Conservation (phyloP, 2,797 vertebrate species). For the Parauchenoglanis punctatus region DNA sequence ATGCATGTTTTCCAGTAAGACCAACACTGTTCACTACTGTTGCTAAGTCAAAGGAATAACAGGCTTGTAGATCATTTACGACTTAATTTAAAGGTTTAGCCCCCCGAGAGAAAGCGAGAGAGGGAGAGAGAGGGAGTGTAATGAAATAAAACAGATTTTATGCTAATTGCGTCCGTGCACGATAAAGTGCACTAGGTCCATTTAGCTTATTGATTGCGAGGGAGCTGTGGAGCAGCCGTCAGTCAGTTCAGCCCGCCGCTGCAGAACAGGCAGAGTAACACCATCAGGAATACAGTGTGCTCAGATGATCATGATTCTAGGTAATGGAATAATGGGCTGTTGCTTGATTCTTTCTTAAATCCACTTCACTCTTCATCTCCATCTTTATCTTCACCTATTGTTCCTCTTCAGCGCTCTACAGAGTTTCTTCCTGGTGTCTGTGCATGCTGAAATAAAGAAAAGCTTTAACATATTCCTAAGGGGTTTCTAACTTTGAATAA, state of each 20-base stretch:
- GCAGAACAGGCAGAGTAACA: constrained; percentile 19
- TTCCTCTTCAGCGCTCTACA: background rate
- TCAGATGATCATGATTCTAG: constrained; percentile 27
- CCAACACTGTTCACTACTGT: constrained; percentile 49
- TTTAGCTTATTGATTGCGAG: constrained; percentile 66
- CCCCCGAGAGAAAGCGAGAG: constrained; percentile 37
- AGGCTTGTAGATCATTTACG: constrained; percentile 44
- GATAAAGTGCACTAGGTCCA: constrained; percentile 61
- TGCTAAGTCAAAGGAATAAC: constrained; percentile 57
- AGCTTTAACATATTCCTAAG: constrained; percentile 18
- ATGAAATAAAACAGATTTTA: constrained; percentile 68
- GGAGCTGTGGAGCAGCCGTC: constrained; percentile 37
- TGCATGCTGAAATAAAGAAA: constrained; percentile 18
- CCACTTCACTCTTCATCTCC: constrained; percentile 1
- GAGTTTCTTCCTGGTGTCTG: constrained; percentile 9
- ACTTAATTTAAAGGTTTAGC: constrained; percentile 51
- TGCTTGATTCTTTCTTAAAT: constrained; percentile 26
- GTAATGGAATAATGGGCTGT: constrained; percentile 19
- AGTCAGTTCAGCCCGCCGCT: constrained; percentile 20
- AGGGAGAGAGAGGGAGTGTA: constrained; percentile 37
- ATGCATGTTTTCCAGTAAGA: constrained; percentile 61
- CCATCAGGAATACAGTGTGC: constrained; percentile 21
- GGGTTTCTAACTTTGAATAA: constrained; percentile 17
- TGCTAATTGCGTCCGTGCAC: constrained; percentile 61
- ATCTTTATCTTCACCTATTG: constrained; percentile 10